These are phyloP conservation scores for Cataglyphis albicans DNA, from an alignment of 2,888 invertebrate genomes.

Conservation along the genomic window DNA sequence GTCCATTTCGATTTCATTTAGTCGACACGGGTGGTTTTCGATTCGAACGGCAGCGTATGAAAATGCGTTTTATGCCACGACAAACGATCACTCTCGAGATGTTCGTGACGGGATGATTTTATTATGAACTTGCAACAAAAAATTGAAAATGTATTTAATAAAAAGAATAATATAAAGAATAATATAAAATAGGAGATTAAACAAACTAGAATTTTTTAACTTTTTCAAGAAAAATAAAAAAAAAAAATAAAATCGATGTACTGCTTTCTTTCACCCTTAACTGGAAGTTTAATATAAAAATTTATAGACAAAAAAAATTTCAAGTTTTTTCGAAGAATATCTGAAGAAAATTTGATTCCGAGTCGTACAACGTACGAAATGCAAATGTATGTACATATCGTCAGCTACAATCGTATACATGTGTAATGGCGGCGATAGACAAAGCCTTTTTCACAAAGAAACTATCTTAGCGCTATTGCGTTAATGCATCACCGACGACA, in stretches of 20 bases:
- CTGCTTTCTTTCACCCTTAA: background rate
- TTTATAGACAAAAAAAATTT: background rate
- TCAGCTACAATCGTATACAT: background rate
- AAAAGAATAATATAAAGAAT: background rate
- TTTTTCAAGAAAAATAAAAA: background rate
- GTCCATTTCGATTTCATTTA: constrained; percentile 63
- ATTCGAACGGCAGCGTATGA: constrained; percentile 37
- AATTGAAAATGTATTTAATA: background rate
- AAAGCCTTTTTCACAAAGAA: constrained; percentile 39
- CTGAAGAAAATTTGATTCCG: constrained; percentile 9
- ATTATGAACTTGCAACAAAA: background rate
- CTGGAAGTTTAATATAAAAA: background rate
- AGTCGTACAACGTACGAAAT: background rate
- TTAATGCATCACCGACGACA: constrained; percentile 51
- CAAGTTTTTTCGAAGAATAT: background rate
- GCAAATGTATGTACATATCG: background rate
- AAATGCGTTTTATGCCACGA: background rate
- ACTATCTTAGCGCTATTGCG: constrained; percentile 49
- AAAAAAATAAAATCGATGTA: background rate
- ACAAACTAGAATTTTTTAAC: constrained; percentile 1
- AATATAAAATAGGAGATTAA: background rate
- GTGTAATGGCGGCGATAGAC: constrained; percentile 18
- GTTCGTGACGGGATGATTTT: constrained; percentile 28
- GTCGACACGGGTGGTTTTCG: constrained; percentile 51
- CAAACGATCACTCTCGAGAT: constrained; percentile 40